Evolutionary conservation across 2,797 vertebrate species (phyloP).

Genomic region (Carcharodon carcharias): DNA sequence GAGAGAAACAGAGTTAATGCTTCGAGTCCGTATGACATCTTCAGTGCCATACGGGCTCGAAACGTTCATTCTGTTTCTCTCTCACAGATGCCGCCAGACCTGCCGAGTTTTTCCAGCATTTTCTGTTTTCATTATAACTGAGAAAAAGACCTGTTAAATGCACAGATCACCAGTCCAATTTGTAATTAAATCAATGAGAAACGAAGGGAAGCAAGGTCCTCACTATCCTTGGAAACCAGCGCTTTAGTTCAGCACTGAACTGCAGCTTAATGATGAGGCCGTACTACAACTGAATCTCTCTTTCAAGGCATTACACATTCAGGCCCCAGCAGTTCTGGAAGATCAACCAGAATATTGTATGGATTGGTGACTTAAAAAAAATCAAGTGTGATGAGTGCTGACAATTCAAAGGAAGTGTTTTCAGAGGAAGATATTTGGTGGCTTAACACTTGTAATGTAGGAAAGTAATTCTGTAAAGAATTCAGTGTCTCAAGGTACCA

Average conservation of each 20-base stretch:
- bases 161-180: background rate
- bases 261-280: background rate
- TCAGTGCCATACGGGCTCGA: too few species aligned
- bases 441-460: background rate
- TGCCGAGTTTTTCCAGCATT: too few species aligned
- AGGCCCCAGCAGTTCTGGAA: background rate
- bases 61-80: too few species aligned
- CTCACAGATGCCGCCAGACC: too few species aligned
- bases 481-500: background rate
- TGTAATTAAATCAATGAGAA: background rate
- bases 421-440: background rate
- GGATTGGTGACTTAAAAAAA: background rate
- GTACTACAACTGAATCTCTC: background rate
- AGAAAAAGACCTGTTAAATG: background rate
- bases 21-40: too few species aligned
- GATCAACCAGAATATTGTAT: conserved; percentile 5
- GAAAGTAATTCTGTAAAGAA: background rate
- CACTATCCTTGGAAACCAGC: background rate
- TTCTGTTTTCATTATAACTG: too few species aligned
- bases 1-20: too few species aligned
- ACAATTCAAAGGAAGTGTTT: background rate
- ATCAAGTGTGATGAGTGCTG: background rate
- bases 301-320: background rate
- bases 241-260: background rate
- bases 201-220: background rate